Conservation (phyloP, 2,113 vertebrate species). For the Zosterops pallidus region DNA sequence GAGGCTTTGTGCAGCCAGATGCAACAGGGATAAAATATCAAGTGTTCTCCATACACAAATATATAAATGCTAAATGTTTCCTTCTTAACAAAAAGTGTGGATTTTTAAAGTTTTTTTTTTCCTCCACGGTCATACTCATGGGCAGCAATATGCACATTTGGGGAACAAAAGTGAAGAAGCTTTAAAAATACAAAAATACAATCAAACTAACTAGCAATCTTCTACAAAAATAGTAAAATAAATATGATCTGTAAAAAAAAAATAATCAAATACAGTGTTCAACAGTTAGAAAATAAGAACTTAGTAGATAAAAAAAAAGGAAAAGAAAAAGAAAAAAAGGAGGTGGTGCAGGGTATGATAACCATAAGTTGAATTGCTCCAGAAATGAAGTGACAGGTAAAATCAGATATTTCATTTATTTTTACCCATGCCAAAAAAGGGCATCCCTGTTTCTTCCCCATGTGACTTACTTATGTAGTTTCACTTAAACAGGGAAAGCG, state of each 20-base stretch:
- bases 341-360: conserved; percentile 72
- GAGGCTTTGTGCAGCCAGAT: conserved; percentile 91
- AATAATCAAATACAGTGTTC: conserved; percentile 87
- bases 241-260: conserved; percentile 96
- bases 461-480: conserved; percentile 55
- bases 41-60: conserved; percentile 98
- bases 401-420: conserved; percentile 62
- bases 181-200: conserved; percentile 99
- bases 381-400: conserved; percentile 72
- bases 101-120: conserved; percentile 82
- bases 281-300: conserved; percentile 88
- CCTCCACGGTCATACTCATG: conserved; percentile 86
- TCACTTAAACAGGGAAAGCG: conserved; percentile 65
- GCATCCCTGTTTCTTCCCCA: conserved; percentile 56
- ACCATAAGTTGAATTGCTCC: conserved; percentile 56
- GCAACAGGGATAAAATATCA: conserved; percentile 95
- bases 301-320: conserved; percentile 68
- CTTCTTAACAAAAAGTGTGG: conserved; percentile 92
- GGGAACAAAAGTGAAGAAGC: conserved; percentile 84
- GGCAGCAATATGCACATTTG: conserved; percentile 86
- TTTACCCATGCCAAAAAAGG: conserved; percentile 69
- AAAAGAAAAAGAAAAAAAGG: conserved; percentile 38
- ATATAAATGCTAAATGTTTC: conserved; percentile 96
- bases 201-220: conserved; percentile 93
- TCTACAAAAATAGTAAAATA: conserved; percentile 99